These are phyloP conservation scores for Caenorhabditis sp. DNA, from an alignment of 2,888 invertebrate genomes.

Conservation along the genomic window DNA sequence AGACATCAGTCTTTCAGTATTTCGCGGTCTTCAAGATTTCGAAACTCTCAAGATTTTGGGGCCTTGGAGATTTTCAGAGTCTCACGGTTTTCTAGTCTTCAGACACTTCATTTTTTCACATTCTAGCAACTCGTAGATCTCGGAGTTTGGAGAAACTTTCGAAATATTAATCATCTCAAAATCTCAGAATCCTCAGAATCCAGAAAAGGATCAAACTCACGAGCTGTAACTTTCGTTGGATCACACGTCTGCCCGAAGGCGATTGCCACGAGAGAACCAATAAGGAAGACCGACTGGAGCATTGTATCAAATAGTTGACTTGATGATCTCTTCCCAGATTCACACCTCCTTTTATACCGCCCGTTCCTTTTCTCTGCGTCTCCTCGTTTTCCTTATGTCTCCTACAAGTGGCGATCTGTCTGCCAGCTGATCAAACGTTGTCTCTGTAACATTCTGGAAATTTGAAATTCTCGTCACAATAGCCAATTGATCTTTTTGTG, in stretches of 20 bases:
- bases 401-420: constrained; percentile 12
- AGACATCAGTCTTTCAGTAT: no score
- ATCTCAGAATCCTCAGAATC: no score
- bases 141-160: no score
- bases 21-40: not conserved
- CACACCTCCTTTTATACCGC: constrained; percentile 31
- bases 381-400: not conserved
- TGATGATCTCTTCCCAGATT: constrained; percentile 40
- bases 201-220: no score
- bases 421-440: constrained; percentile 23
- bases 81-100: no score
- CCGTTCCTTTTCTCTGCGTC: constrained; percentile 11
- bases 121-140: no score
- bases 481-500: not conserved
- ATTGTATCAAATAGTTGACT: constrained; percentile 31
- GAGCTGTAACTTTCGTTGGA: constrained; percentile 17
- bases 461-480: constrained; percentile 8
- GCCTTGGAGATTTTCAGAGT: not conserved
- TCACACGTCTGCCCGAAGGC: constrained; percentile 41
- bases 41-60: no score
- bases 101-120: no score
- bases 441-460: constrained; percentile 39
- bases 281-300: constrained; percentile 25
- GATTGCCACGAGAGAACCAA: constrained; percentile 35
- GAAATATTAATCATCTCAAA: no score